A percentile compares a stretch with the other conserved stretches of the same genome.
Conservation (phyloP, 37 sponge, comb jelly and placozoan genomes). For the Tethya wilhelma region DNA sequence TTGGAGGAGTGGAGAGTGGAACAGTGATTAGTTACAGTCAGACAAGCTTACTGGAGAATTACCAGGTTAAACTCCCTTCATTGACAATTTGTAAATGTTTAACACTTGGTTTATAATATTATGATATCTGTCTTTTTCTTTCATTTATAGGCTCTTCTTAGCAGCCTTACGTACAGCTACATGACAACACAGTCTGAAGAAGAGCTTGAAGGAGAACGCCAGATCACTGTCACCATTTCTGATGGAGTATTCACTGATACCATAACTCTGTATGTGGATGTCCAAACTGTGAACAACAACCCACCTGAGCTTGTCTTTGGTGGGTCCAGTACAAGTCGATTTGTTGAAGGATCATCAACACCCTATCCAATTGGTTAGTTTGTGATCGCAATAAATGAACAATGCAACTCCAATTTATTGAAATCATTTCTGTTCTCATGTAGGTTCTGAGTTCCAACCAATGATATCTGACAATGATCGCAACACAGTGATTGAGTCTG, state of each 20-base stretch:
- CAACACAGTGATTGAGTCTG: conserved; percentile 23
- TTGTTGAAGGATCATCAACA: conserved; percentile 28
- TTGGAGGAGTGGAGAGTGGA: not conserved
- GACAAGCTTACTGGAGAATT: conserved; percentile 1
- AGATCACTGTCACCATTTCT: conserved; percentile 33
- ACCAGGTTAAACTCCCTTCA: conserved; percentile 33
- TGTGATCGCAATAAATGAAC: not conserved
- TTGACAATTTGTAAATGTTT: not conserved
- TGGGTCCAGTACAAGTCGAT: conserved; percentile 21
- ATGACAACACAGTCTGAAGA: not conserved
- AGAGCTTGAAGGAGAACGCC: conserved; percentile 43
- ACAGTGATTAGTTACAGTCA: not conserved
- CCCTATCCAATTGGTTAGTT: conserved; percentile 17
- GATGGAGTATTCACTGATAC: conserved; percentile 11
- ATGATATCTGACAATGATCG: conserved; percentile 52
- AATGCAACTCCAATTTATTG: not conserved
- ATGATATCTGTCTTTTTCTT: not conserved
- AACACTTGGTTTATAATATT: too few species aligned
- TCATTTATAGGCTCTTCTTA: conserved; percentile 25
- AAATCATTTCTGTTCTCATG: not conserved
- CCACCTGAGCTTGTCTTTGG: conserved; percentile 42
- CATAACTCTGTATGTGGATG: conserved; percentile 8
- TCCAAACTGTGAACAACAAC: conserved; percentile 54
- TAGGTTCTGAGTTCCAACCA: conserved; percentile 21
- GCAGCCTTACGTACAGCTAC: conserved; percentile 37